Conservation (phyloP, 2,797 vertebrate species). For the Sarcoramphus papa region DNA sequence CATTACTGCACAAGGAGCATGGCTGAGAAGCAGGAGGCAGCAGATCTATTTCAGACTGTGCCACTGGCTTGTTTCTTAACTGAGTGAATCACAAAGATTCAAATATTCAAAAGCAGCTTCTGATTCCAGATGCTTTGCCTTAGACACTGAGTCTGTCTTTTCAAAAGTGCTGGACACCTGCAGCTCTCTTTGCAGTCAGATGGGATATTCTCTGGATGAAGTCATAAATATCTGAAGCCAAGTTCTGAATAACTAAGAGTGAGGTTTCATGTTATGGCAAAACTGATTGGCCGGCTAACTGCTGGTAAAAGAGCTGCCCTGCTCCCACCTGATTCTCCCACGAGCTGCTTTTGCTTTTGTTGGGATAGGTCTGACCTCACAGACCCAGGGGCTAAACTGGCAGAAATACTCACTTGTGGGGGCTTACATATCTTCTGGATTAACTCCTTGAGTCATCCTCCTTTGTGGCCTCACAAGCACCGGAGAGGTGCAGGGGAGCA, state of each 20-base stretch:
- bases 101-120: not conserved
- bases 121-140: not conserved
- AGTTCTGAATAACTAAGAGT: not conserved
- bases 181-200: not conserved
- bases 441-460: not conserved
- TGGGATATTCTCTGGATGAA: not conserved
- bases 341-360: not conserved
- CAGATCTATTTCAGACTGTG: not conserved
- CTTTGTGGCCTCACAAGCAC: not conserved
- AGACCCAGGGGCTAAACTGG: not conserved
- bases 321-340: not conserved
- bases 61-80: not conserved
- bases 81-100: not conserved
- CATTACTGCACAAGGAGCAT: not conserved
- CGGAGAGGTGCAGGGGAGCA: not conserved
- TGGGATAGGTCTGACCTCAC: not conserved
- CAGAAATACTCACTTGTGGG: not conserved
- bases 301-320: not conserved
- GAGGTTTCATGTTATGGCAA: not conserved
- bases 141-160: not conserved
- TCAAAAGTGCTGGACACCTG: not conserved
- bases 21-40: not conserved
- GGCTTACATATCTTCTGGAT: not conserved
- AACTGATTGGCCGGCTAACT: fast-evolving
- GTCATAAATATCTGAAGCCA: not conserved